phyloP scores from a whole-genome alignment of 2,113 vertebrate genomes.

The Pongo pygmaeus region DNA sequence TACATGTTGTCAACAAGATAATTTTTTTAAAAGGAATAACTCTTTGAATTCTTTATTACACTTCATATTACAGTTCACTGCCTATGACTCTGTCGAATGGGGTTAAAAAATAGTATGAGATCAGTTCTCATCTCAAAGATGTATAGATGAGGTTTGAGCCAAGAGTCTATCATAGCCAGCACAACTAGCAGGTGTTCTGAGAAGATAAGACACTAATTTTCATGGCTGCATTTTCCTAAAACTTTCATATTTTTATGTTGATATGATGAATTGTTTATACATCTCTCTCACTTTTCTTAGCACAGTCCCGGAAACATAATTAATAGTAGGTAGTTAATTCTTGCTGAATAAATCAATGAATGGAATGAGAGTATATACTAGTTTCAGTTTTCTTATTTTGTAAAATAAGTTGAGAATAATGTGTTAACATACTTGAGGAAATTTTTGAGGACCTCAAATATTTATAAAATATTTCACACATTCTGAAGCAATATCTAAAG shows the following conservation, averaged over 20 bases:
- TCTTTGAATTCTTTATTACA: neutral
- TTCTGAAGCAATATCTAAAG: neutral
- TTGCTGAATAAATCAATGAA: neutral
- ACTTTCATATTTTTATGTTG: neutral
- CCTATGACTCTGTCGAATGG: neutral
- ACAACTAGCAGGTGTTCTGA: neutral
- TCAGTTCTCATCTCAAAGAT: neutral
- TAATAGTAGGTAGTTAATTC: neutral
- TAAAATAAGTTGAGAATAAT: slow-evolving; percentile 33
- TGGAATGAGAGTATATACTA: neutral
- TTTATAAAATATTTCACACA: neutral
- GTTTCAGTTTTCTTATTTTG: neutral
- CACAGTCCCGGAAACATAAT: neutral
- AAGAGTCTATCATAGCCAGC: neutral
- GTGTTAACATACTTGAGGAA: neutral
- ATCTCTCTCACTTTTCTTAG: neutral
- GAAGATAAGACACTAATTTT: neutral
- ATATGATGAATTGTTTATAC: neutral
- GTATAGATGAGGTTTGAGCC: neutral
- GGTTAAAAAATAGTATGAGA: neutral
- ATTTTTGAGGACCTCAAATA: neutral
- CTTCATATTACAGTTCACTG: neutral
- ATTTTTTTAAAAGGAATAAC: neutral
- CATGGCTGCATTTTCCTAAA: neutral
- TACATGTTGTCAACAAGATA: neutral